Evolutionary conservation across 2,888 invertebrate genomes (phyloP), one percentile per base, ranked within the genome.

Genomic region (Orthonychiurus folsomi): DNA sequence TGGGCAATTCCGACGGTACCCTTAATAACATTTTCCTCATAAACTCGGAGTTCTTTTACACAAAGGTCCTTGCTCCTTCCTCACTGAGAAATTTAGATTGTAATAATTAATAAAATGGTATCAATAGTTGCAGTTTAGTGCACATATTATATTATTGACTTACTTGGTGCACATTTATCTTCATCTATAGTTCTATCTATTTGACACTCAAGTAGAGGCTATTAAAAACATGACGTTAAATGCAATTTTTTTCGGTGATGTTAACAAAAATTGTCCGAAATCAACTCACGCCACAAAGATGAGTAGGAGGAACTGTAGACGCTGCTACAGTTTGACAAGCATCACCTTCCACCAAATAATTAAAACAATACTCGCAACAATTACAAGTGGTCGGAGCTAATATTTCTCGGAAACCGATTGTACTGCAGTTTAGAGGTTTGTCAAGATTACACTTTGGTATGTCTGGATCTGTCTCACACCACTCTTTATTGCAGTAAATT

Each of bases 1-100:
- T 84, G 82, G 70, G 83, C 74, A 1, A 80, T 77, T 0, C 85
- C 84, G 0, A 83, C 72, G 24, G 74, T 75, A 0, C 84, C 85
- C 0, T 67, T 69, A 2, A 73, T 68, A 60, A 78, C 78, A 1
- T 80, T 77, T 0, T 75, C 65, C 64, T 85, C 84, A 70, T 79
- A 86, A 0, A 18, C 18, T 9, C 48, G 50, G 12, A 48, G 23
- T 24, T 59, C 65, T 20, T 48, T 1, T 47, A 47, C 60, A 27
- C 65, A 65, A n/a, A n/a, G n/a, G n/a, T n/a, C n/a, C n/a, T n/a
- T n/a, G n/a, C n/a, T n/a, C 23, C 47, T 21, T 2, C 59, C 52
- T 59, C 63, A 50, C n/a, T 27, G 48, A 28, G 21, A 26, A 37
- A 50, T 56, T 48, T 37, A 25, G 27, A 23, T 52, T 28, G 23